Base-by-base conservation (phyloP, 1,140 invertebrate genomes). In the Tetragnatha versicolor region DNA sequence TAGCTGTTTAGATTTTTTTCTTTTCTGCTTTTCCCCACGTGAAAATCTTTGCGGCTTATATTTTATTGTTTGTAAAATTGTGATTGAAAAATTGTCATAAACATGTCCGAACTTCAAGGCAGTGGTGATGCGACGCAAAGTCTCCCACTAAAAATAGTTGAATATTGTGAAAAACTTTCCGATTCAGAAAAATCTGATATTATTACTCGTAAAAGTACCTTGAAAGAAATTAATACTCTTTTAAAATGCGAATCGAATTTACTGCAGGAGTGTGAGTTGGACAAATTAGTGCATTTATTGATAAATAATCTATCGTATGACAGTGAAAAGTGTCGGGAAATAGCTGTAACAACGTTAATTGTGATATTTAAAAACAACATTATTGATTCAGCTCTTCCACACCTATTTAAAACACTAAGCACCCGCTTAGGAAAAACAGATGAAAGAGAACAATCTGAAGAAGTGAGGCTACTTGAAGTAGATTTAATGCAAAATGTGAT, bases 401-500 rank as follows among this genome's bases (percentile, higher is more conserved):
- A 20, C 0, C 0, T 77, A 0, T n/a, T 66, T 9, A 42, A 29
- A 25, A 14, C 51, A 25, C n/a, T 79, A 27, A 27, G 22, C 17
- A 17, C 7, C 20, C 53, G 65, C 1, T 49, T 79, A 25, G 17
- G 5, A 58, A 60, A 55, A 47, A 45, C 63, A 27, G 76, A 79
- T 25, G 76, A 79, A 69, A 37, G 61, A 45, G 76, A 79, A n/a
- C n/a, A 51, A 27, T 95, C 93, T 10, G 95, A 97, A 87, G 95
- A 97, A 89, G 88, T 96, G 39, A 88, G 94, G 37, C 83, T 95
- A 5, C 85, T 90, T 53, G 88, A 92, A 55, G 83, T 95, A 0
- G 83, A 87, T 55, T 87, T 96, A 61, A 84, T 95, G 14, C 85
- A 87, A 69, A 83, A 86, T 33, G 88, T 96, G 81, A 85, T 95